A percentile compares a stretch with the other conserved stretches of the same genome.
phyloP scores from a whole-genome alignment of 2,797 vertebrate species.

The Sebastes minor region DNA sequence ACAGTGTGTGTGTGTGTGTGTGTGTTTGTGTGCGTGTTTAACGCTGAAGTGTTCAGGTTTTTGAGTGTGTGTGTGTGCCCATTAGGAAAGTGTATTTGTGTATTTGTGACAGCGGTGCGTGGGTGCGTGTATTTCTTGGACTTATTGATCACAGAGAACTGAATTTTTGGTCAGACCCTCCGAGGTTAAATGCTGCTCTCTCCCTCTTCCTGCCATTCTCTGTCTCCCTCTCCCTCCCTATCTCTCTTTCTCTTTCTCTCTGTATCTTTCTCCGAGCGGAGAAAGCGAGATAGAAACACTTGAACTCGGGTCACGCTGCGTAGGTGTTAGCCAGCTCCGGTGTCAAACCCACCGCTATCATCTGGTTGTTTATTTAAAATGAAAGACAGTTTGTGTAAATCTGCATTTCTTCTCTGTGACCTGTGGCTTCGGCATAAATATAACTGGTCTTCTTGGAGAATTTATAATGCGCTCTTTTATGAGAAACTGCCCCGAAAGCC shows the following conservation, averaged over 20 bases:
- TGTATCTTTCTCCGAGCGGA: conserved; percentile 31
- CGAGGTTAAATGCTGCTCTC: conserved; percentile 88
- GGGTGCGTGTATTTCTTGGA: conserved; percentile 67
- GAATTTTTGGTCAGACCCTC: conserved; percentile 91
- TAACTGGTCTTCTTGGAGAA: conserved; percentile 36
- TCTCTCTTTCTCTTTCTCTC: not conserved
- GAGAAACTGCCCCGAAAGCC: conserved; percentile 41
- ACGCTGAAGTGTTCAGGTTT: conserved; percentile 37
- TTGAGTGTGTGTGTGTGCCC: conserved; percentile 28
- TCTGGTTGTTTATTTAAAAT: conserved; percentile 71
- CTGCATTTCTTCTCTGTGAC: conserved; percentile 66
- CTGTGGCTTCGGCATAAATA: conserved; percentile 55
- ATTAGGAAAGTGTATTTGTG: conserved; percentile 35
- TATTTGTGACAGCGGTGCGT: conserved; percentile 82
- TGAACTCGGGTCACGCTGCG: conserved; percentile 67
- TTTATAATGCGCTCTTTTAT: conserved; percentile 58
- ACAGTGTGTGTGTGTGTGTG: conserved; percentile 36
- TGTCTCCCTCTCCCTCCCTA: not conserved
- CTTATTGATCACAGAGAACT: conserved; percentile 92
- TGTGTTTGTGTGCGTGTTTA: conserved; percentile 32
- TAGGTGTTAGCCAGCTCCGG: conserved; percentile 67
- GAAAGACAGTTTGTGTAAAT: conserved; percentile 62
- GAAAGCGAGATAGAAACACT: conserved; percentile 65
- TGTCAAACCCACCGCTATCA: conserved; percentile 66
- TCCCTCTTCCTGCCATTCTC: conserved; percentile 67